phyloP scores from a whole-genome alignment of 1,140 invertebrate genomes.

The Chrysomallon squamiferum region DNA sequence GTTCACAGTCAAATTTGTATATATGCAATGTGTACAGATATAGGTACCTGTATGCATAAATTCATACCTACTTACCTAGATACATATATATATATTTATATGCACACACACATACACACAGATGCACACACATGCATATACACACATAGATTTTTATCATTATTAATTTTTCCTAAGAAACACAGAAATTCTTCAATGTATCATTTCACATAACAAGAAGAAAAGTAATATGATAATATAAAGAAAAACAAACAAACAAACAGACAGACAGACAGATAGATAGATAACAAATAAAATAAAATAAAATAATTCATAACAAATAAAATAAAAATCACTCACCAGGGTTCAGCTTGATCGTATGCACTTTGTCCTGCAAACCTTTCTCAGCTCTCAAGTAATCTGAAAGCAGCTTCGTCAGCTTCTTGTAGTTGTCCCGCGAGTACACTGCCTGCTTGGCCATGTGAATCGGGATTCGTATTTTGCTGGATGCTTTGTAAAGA shows the following conservation, averaged over 20 bases:
- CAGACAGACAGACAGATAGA: no score
- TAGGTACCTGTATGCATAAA: background rate
- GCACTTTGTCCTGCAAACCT: slow-evolving; percentile 15
- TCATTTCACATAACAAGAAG: no score
- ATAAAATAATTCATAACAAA: no score
- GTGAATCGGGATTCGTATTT: slow-evolving; percentile 35
- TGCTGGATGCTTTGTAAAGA: slow-evolving; percentile 40
- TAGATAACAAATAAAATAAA: no score
- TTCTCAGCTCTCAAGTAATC: slow-evolving; percentile 20
- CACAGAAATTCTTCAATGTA: no score
- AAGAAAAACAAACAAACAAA: no score
- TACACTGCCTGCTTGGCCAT: slow-evolving; percentile 41
- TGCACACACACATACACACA: background rate
- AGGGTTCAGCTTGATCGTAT: slow-evolving; percentile 36
- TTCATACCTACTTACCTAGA: background rate
- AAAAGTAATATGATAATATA: no score
- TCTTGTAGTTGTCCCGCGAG: slow-evolving; percentile 58
- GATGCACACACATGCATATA: background rate
- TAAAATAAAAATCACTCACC: no score
- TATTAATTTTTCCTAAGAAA: no score
- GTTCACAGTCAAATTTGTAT: no score
- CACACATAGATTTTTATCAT: no score
- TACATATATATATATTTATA: slow-evolving; percentile 5
- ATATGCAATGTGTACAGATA: background rate
- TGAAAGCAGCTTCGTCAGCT: slow-evolving; percentile 52